phyloP scores from a whole-genome alignment of 2,113 vertebrate species.

The Machaerirhynchus nigripectus region DNA sequence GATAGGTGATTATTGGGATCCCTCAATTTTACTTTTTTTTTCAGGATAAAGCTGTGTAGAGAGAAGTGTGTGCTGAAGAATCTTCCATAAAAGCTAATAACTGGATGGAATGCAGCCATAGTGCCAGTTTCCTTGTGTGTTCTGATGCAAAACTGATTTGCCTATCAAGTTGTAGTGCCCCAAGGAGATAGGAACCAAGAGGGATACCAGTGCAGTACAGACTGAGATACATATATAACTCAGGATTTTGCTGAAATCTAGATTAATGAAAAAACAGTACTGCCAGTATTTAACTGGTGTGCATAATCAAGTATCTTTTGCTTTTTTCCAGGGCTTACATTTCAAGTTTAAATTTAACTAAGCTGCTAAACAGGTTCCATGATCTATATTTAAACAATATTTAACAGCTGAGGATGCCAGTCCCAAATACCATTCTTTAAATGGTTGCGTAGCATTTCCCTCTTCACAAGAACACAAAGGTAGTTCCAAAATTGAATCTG shows the following conservation, averaged over 20 bases:
- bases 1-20: not conserved
- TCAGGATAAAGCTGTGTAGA: not conserved
- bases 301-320: not conserved
- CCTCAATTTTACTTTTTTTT: not conserved
- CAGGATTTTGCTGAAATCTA: not conserved
- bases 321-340: not conserved
- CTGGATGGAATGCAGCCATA: not conserved
- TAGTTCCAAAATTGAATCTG: not conserved
- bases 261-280: not conserved
- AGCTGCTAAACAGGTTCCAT: not conserved
- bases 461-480: not conserved
- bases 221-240: not conserved
- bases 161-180: not conserved
- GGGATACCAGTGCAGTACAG: not conserved
- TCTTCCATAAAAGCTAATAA: not conserved
- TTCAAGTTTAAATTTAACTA: slow-evolving; percentile 34
- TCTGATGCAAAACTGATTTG: not conserved
- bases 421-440: not conserved
- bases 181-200: not conserved
- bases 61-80: not conserved
- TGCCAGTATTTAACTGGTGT: not conserved
- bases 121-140: not conserved
- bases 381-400: not conserved
- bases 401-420: not conserved
- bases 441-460: not conserved